A percentile compares a stretch with the other conserved stretches of the same genome.
phyloP scores from a whole-genome alignment of 2,888 invertebrate genomes.

The Oegoconia quadripuncta region DNA sequence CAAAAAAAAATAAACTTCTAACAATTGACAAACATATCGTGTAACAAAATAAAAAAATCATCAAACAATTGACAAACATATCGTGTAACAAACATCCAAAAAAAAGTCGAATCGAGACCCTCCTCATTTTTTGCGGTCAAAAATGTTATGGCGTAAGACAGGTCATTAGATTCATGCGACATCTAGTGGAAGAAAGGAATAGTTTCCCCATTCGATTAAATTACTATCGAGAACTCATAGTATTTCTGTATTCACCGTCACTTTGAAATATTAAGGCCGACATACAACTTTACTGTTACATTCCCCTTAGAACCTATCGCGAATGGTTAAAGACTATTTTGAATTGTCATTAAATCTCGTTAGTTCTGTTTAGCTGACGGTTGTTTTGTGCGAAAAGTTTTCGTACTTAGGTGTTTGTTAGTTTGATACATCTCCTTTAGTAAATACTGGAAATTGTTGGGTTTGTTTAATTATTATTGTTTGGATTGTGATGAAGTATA shows the following conservation, averaged over 20 bases:
- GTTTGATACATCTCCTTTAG: slow-evolving; percentile 29
- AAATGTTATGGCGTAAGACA: too few relatives aligned
- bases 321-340: slow-evolving; percentile 18
- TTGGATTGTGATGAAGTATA: too few relatives aligned
- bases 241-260: slow-evolving; percentile 30
- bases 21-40: too few relatives aligned
- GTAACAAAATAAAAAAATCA: too few relatives aligned
- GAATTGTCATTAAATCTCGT: slow-evolving; percentile 8
- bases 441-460: neutral
- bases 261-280: slow-evolving; percentile 54
- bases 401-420: slow-evolving; percentile 47
- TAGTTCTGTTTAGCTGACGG: slow-evolving; percentile 34
- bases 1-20: too few relatives aligned
- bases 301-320: slow-evolving; percentile 11
- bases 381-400: slow-evolving; percentile 42
- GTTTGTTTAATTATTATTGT: neutral
- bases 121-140: too few relatives aligned
- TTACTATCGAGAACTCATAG: slow-evolving; percentile 32
- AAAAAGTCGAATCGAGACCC: too few relatives aligned
- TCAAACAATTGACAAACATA: too few relatives aligned
- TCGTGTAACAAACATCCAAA: too few relatives aligned
- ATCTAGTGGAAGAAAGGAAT: too few relatives aligned
- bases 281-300: slow-evolving; percentile 18
- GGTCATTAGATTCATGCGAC: too few relatives aligned
- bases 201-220: too few relatives aligned